Base-by-base conservation (phyloP, 2,797 vertebrate species). In the Falco columbarius region DNA sequence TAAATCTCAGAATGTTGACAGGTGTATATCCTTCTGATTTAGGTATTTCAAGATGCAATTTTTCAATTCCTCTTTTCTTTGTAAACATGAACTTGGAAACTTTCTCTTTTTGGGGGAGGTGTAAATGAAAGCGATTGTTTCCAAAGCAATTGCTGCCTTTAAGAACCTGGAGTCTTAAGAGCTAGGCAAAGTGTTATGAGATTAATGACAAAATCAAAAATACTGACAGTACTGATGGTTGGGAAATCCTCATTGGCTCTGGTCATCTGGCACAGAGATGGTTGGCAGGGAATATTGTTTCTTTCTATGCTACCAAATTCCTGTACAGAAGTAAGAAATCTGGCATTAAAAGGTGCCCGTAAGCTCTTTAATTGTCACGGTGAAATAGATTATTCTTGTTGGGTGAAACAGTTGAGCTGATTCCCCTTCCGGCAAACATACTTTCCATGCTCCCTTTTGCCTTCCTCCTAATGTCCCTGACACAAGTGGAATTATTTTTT, bases 401-500 rank as follows among this genome's bases (percentile, higher is more conserved):
- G 86, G 34, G 34, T 58, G 70, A 49, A 73, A 27, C 24, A 8
- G 89, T 26, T 42, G 75, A 34, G 76, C 47, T 38, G 93, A 16
- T 55, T 58, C 93, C 71, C 44, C 47, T 85, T 85, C 36, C 77
- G 70, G 70, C 75, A 49, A 7, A 16, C 13, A 7, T 44, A 10
- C 40, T 68, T 18, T n/a, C 38, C 32, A 84, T 59, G 62, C 49
- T 79, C 73, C n/a, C n/a, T 36, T 38, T 77, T 54, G 83, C 81
- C 59, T n/a, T 29, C 52, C 19, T 80, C 58, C 90, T 80, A 71
- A 34, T 86, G 91, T 91, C 97, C 95, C 85, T 62, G 94, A 88
- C 96, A 93, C 95, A 95, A 96, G 38, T 95, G 3, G 81, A 97
- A 93, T 97, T 91, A 90, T 97, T 98, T 95, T 97, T 92, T 94